Percentiles rank a stretch among this genome's conserved stretches.
Conservation (phyloP, 1,140 invertebrate species). For the Bombus turneri region DNA sequence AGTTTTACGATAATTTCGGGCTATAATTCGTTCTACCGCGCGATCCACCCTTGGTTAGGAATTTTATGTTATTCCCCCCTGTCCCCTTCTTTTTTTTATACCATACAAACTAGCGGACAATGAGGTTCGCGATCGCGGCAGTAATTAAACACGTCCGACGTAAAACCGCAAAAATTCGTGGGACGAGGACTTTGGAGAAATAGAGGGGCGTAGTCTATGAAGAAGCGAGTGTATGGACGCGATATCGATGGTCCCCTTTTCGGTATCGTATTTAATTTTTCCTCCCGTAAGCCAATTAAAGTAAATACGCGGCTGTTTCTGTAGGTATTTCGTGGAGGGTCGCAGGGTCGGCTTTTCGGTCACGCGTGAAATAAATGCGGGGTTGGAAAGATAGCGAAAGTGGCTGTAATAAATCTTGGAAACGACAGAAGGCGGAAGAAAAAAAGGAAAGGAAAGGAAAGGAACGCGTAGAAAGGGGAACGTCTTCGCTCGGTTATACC, state of each 20-base stretch:
- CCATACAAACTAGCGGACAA: not conserved
- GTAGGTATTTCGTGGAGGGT: conserved; percentile 5
- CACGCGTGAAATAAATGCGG: conserved; percentile 23
- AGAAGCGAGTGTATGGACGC: too few relatives aligned
- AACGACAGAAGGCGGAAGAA: not conserved
- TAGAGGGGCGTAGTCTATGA: too few relatives aligned
- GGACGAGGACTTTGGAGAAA: not conserved
- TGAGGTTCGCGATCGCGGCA: not conserved
- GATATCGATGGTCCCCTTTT: not conserved
- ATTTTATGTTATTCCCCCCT: not conserved
- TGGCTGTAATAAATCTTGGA: conserved; percentile 27
- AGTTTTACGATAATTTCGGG: conserved; percentile 48
- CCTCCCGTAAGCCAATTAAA: conserved; percentile 23
- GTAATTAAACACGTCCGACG: conserved; percentile 21
- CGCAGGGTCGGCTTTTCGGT: not conserved
- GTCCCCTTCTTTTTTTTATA: not conserved
- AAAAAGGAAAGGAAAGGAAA: not conserved
- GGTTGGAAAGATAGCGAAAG: conserved; percentile 12
- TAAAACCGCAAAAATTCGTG: conserved; percentile 7
- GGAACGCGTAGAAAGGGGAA: conserved; percentile 18
- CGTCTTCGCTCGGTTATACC: conserved; percentile 12
- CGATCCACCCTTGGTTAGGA: not conserved
- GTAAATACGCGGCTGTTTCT: not conserved
- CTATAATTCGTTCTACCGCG: conserved; percentile 23
- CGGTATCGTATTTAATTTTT: conserved; percentile 3